Percentiles rank a stretch among this genome's conserved stretches.
Conservation (phyloP, 2,113 vertebrate species). For the Xiphorhynchus elegans region DNA sequence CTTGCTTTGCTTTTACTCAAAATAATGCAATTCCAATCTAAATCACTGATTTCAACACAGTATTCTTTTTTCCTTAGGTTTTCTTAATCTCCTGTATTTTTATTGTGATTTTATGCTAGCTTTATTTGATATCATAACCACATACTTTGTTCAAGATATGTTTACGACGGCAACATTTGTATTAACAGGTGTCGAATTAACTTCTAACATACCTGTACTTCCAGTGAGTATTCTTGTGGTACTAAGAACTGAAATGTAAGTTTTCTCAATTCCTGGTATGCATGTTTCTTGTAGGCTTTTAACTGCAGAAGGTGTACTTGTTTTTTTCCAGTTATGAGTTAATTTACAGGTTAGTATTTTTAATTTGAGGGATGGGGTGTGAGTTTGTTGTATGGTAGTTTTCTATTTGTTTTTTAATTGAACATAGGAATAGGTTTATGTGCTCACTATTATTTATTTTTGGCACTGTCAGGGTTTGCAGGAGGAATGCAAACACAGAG, state of each 20-base stretch:
- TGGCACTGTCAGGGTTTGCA: constrained; percentile 1
- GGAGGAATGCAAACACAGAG: constrained; percentile 23
- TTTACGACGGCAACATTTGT: constrained; percentile 38
- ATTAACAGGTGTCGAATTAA: constrained; percentile 20
- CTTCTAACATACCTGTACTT: constrained; percentile 36
- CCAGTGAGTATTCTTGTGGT: constrained; percentile 30
- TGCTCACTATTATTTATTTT: not conserved
- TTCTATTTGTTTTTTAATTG: not conserved
- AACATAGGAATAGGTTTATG: not conserved
- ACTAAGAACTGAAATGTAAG: not conserved
- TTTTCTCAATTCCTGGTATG: not conserved
- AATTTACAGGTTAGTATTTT: not conserved
- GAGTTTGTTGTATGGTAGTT: not conserved
- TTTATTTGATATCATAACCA: constrained; percentile 52
- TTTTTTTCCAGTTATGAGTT: not conserved
- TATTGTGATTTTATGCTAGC: constrained; percentile 39
- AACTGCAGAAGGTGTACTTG: not conserved
- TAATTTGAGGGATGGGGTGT: not conserved
- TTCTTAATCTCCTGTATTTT: not conserved
- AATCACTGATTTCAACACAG: constrained; percentile 15
- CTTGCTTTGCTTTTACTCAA: constrained; percentile 6
- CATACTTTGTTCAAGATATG: constrained; percentile 52
- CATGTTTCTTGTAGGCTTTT: not conserved
- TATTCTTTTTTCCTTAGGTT: not conserved
- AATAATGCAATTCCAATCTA: constrained; percentile 1